Percentiles rank a stretch among this genome's conserved stretches.
Conservation (phyloP, 2,113 vertebrate species). For the Puma concolor region DNA sequence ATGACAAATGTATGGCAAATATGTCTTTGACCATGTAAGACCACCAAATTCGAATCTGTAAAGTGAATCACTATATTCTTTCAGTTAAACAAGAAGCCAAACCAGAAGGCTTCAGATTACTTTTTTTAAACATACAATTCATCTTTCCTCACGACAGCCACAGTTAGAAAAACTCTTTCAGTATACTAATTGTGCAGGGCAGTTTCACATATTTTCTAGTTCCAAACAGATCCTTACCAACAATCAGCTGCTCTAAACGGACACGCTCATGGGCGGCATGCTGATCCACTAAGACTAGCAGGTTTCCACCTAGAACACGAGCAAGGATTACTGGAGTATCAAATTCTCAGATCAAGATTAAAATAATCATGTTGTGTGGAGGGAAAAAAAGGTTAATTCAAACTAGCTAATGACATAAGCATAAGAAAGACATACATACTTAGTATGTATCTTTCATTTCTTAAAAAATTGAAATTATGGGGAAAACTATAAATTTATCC, state of each 20-base stretch:
- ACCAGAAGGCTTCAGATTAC: background rate
- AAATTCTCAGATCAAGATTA: constrained; percentile 14
- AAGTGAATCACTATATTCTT: background rate
- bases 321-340: background rate
- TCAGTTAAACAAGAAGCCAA: background rate
- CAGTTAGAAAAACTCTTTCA: background rate
- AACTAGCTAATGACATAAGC: background rate
- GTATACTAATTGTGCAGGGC: background rate
- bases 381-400: background rate
- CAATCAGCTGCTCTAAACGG: constrained; percentile 94
- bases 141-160: background rate
- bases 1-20: background rate
- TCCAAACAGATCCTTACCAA: constrained; percentile 85
- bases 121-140: background rate
- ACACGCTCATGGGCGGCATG: constrained; percentile 97
- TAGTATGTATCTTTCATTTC: constrained; percentile 6
- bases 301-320: constrained; percentile 88
- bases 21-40: background rate
- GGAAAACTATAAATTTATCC: constrained; percentile 1
- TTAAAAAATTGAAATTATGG: constrained; percentile 24
- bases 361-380: background rate
- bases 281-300: constrained; percentile 96
- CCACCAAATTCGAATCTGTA: background rate
- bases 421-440: background rate
- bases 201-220: background rate